Evolutionary conservation across 2,797 vertebrate species (phyloP), one percentile per base, ranked within the genome.

Genomic region (Acropternis orthonyx): DNA sequence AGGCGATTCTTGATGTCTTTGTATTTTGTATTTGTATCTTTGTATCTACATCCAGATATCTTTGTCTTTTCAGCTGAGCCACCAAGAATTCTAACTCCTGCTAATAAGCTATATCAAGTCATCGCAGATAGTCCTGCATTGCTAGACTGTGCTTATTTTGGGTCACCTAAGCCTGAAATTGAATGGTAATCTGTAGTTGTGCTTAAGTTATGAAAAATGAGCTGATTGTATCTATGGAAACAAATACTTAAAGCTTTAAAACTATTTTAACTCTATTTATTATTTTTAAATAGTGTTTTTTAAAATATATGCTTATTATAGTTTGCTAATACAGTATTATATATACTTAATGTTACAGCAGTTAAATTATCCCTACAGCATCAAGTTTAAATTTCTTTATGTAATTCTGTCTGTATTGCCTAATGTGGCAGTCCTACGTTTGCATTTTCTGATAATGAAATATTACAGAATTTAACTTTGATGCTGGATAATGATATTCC

Each of bases 81-180:
- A 4, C 99, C 99, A 46, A 98, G 99, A 97, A 99, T 99, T 95
- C 98, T 99, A 86, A 99, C 99, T 36, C 91, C 97, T 26, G 69
- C 97, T 91, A 98, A 99, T 97, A 98, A 98, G 89, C 96, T 99
- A 26, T 99, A 99, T 96, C 99, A 99, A 97, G 98, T 99, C 93
- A 99, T 99, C 18, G 97, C 96, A 92, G 98, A 99, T 85, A 98
- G 97, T 63, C 98, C 95, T 0, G 99, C 98, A 21, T 73, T 99
- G 39, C 92, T 99, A 37, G 98, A 99, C 83, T 99, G 99, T 85
- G 96, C 97, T 56, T 98, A 98, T 92, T 99, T 99, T 93, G 99
- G 99, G n/a, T 99, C 99, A 51, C 99, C 99, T 92, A 97, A 99
- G 73, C 99, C 99, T 49, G 97, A 98, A 94, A 98, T 99, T 96